Base-by-base conservation (phyloP, 2,797 vertebrate species). In the Peromyscus nudipes region DNA sequence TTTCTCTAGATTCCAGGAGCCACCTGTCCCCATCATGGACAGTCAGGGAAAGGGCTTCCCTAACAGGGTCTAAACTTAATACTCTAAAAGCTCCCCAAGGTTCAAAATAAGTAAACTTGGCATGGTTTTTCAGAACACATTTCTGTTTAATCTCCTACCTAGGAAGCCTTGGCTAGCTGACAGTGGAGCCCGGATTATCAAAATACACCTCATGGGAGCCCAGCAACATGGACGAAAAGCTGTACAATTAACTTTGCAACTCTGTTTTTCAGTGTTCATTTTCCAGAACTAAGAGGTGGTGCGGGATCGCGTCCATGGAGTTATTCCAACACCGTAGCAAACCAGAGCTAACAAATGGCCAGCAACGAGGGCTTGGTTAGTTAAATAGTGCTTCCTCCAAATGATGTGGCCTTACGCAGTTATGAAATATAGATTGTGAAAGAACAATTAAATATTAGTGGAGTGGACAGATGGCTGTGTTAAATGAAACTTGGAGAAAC, bases 281-380 rank as follows among this genome's bases (percentile, higher is more conserved):
- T 77, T 8, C 12, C 2, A 69, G 87, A 82, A 31, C 57, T 75
- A 52, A 65, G 71, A 62, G 34, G 25, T 57, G 31, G 12, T 19
- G 0, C 6, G 4, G 19, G n/a, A 17, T 21, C 11, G 27, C 27
- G 43, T 5, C 23, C 34, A 1, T 0, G 13, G 43, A 17, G 0
- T 21, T 29, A n/a, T 7, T 52, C 25, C 4, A n/a, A 4, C 49
- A 31, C 6, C 6, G 0, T 25, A 46, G 40, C 43, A 40, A 27
- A 79, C 16, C 2, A 2, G 5, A 40, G 27, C 6, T 29, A 25
- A 89, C 11, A 34, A 60, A 23, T 10, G 65, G 69, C 43, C 83
- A 55, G 13, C 14, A 27, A 19, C 0, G n/a, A 46, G 21, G 52
- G 14, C 10, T 2, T 27, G 40, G 27, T 49, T 79, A 84, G 29